Evolutionary conservation across 2,113 vertebrate genomes (phyloP).

Genomic region (Stercorarius parasiticus): DNA sequence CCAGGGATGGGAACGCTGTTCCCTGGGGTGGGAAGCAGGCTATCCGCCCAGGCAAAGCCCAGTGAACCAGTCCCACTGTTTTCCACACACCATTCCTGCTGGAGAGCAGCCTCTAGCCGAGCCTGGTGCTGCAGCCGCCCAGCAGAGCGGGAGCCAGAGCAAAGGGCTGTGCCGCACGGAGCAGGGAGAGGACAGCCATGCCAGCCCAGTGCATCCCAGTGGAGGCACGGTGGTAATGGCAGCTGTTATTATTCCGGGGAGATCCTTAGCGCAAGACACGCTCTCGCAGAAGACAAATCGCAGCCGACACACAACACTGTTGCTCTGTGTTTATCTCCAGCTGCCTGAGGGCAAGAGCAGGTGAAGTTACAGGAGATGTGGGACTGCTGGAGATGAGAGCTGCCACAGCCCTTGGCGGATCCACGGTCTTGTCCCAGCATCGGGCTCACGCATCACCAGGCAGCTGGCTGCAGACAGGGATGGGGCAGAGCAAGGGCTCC

Average conservation of each 20-base stretch:
- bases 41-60: background rate
- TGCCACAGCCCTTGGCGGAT: accelerated
- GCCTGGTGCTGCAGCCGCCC: background rate
- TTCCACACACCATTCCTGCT: accelerated
- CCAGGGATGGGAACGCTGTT: background rate
- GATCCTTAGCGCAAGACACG: background rate
- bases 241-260: background rate
- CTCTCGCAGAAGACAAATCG: background rate
- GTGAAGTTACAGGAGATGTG: background rate
- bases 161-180: background rate
- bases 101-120: background rate
- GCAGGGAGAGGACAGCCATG: background rate
- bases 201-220: background rate
- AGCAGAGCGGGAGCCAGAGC: accelerated
- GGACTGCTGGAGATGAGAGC: background rate
- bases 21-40: background rate
- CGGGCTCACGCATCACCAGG: background rate
- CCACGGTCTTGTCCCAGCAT: background rate
- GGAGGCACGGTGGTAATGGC: accelerated
- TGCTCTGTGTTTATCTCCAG: background rate
- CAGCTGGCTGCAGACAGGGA: background rate
- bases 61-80: accelerated
- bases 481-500: background rate
- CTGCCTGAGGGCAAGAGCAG: slow-evolving; percentile 16
- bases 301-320: background rate